Evolutionary conservation across 2,797 vertebrate genomes (phyloP).

Genomic region (Ctenochaetus hawaiiensis): DNA sequence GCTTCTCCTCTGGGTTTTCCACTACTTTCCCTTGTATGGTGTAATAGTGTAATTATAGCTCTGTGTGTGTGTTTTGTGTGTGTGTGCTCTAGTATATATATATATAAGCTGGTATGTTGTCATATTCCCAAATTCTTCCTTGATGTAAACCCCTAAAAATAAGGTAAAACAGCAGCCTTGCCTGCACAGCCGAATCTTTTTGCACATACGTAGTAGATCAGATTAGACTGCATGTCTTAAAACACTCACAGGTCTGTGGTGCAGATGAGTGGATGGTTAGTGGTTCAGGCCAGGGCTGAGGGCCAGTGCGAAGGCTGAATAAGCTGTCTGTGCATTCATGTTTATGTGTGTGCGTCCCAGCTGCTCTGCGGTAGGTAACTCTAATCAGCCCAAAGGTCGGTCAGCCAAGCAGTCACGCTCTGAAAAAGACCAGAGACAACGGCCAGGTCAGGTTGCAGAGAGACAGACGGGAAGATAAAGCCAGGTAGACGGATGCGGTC

Average conservation of each 20-base stretch:
- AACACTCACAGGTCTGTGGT: constrained; percentile 62
- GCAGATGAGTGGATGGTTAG: constrained; percentile 56
- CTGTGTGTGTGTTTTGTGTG: not conserved
- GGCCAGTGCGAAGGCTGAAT: constrained; percentile 48
- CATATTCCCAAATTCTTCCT: constrained; percentile 69
- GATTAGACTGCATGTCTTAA: constrained; percentile 55
- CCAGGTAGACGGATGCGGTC: constrained; percentile 58
- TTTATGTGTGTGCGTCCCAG: constrained; percentile 37
- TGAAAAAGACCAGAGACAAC: constrained; percentile 70
- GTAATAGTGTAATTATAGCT: constrained; percentile 78
- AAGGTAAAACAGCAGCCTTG: constrained; percentile 44
- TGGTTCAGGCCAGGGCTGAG: constrained; percentile 39
- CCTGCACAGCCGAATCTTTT: constrained; percentile 41
- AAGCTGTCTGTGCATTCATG: constrained; percentile 52
- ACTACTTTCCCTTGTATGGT: constrained; percentile 76
- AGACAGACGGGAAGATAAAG: constrained; percentile 64
- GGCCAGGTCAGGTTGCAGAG: constrained; percentile 71
- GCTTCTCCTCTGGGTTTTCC: constrained; percentile 79
- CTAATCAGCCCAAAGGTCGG: constrained; percentile 72
- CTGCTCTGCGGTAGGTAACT: constrained; percentile 79
- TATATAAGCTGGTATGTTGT: constrained; percentile 67
- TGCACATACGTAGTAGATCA: constrained; percentile 45
- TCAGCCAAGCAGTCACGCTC: constrained; percentile 68
- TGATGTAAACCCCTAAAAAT: constrained; percentile 76
- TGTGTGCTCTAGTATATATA: constrained; percentile 8